These are phyloP conservation scores for Lamellibrachia columna DNA, from an alignment of 2,888 invertebrate species.

Conservation along the genomic window DNA sequence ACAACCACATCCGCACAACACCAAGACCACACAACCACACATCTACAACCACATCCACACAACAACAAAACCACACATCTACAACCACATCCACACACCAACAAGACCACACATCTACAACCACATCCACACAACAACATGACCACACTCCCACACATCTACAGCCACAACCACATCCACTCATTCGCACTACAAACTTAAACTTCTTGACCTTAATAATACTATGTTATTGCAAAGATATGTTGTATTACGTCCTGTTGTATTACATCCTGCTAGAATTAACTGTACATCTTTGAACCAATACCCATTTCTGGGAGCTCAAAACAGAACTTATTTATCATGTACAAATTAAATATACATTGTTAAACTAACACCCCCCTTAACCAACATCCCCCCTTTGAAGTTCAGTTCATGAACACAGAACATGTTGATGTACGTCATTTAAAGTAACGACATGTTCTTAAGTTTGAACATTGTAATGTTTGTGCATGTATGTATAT, in stretches of 20 bases:
- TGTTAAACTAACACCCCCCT: not conserved
- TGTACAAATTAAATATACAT: not conserved
- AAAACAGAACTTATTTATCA: not conserved
- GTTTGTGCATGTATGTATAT: conserved; percentile 23
- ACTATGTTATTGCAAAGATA: not conserved
- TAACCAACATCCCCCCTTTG: not conserved
- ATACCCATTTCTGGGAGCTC: not conserved
- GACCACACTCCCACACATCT: too few species aligned
- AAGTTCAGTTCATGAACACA: not conserved
- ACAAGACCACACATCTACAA: not conserved
- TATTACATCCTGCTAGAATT: not conserved
- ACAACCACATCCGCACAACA: not conserved
- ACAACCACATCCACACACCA: not conserved
- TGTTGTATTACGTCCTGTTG: not conserved
- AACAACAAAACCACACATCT: too few species aligned
- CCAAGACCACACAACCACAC: not conserved
- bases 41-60: too few species aligned
- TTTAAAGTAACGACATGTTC: not conserved
- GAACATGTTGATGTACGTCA: not conserved
- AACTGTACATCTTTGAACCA: not conserved
- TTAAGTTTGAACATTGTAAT: not conserved
- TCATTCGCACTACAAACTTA: not conserved
- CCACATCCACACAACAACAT: too few species aligned
- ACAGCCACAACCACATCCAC: not conserved
- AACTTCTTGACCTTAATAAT: too few species aligned